These are phyloP conservation scores for Agriopis leucophaearia DNA, from an alignment of 2,888 invertebrate species.

Conservation along the genomic window DNA sequence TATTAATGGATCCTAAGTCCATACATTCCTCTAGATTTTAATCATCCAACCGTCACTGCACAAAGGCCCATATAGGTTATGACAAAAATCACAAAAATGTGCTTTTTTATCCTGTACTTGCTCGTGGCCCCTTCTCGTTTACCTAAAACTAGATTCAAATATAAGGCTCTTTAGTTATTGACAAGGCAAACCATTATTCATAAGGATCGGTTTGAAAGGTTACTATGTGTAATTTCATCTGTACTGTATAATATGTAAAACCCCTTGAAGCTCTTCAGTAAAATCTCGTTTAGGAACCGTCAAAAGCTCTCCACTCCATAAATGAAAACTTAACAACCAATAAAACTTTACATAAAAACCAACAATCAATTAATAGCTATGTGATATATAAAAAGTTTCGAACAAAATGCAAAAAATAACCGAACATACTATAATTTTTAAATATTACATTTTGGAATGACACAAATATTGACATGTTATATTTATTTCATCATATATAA, in stretches of 20 bases:
- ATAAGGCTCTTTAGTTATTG: slow-evolving; percentile 69
- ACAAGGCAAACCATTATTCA: slow-evolving; percentile 69
- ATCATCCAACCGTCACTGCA: slow-evolving; percentile 49
- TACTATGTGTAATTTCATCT: slow-evolving; percentile 47
- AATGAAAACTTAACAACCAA: slow-evolving; percentile 71
- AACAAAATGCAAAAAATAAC: slow-evolving; percentile 61
- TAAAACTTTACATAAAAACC: slow-evolving; percentile 71
- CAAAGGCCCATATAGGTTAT: slow-evolving; percentile 48
- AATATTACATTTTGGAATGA: slow-evolving; percentile 63
- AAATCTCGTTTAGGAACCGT: slow-evolving; percentile 69
- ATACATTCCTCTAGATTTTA: slow-evolving; percentile 54
- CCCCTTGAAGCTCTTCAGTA: slow-evolving; percentile 58
- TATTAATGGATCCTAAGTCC: slow-evolving; percentile 57
- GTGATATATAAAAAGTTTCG: slow-evolving; percentile 53
- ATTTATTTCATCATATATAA: slow-evolving; percentile 50
- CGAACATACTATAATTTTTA: slow-evolving; percentile 48
- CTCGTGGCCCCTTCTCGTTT: slow-evolving; percentile 74
- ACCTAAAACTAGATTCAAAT: slow-evolving; percentile 69
- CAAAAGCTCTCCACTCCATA: slow-evolving; percentile 58
- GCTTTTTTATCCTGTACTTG: slow-evolving; percentile 45
- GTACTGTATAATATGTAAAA: slow-evolving; percentile 47
- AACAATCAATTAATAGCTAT: slow-evolving; percentile 64
- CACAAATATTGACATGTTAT: slow-evolving; percentile 63
- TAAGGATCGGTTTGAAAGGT: slow-evolving; percentile 55
- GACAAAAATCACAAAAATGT: slow-evolving; percentile 49